phyloP scores from a whole-genome alignment of 1,140 invertebrate genomes.

The Drosophila murphyi region DNA sequence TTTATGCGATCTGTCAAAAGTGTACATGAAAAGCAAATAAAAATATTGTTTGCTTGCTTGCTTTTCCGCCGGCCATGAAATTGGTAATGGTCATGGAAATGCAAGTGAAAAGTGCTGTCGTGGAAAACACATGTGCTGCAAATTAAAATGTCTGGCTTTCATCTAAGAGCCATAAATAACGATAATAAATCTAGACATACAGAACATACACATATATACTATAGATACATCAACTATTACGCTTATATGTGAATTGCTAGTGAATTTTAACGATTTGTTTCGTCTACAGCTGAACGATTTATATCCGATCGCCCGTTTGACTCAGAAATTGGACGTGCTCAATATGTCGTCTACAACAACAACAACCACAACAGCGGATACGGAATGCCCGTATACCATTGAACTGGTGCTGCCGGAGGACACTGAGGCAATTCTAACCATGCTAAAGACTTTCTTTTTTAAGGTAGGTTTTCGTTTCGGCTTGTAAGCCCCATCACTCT shows the following conservation, averaged over 20 bases:
- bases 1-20: conserved; percentile 60
- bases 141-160: conserved; percentile 71
- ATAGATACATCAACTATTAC: conserved; percentile 1
- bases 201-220: conserved; percentile 24
- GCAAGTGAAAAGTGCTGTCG: conserved; percentile 46
- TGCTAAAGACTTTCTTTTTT: conserved; percentile 84
- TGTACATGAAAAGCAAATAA: conserved; percentile 62
- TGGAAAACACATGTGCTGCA: conserved; percentile 58
- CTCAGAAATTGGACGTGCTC: conserved; percentile 76
- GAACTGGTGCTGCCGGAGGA: conserved; percentile 69
- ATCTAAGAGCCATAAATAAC: conserved; percentile 79
- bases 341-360: conserved; percentile 54
- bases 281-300: conserved; percentile 79
- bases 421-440: conserved; percentile 54
- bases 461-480: conserved; percentile 57
- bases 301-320: conserved; percentile 78
- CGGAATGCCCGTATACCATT: conserved; percentile 69
- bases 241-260: background rate
- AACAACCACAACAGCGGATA: conserved; percentile 5
- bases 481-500: too few species aligned
- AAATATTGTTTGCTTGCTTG: conserved; percentile 4
- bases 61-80: conserved; percentile 36
- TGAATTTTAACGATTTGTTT: conserved; percentile 61
- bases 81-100: conserved; percentile 46
- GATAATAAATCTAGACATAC: conserved; percentile 30